Base-by-base conservation (phyloP, 92 coral and sea anemone genomes). In the Zoanthus sansibaricus region DNA sequence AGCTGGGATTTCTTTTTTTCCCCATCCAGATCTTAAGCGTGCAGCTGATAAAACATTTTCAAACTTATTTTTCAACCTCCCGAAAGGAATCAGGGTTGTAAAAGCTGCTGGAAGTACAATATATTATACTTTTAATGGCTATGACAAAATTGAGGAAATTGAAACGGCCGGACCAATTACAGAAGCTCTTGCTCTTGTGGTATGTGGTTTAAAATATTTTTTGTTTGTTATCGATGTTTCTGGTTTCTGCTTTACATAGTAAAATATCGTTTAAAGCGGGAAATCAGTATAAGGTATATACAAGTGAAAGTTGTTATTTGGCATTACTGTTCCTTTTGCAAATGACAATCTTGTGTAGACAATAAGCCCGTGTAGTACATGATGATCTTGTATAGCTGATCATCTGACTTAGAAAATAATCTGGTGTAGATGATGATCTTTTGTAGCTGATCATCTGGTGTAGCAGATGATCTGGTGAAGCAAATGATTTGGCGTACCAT, bases 161-260 rank as follows among this genome's bases (percentile, higher is more conserved):
- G 14, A 17, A 0, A 82, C 74, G 13, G 33, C 76, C 9, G 91
- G 91, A 73, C 91, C 88, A 59, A 83, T 58, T 8, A 88, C 91
- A n/a, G 88, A 88, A 68, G 76, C 87, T 16, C 88, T 88, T 47
- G 75, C 78, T 51, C 52, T 88, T 18, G 79, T 88, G 91, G 91
- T 80, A 87, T 21, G 82, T 84, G 5, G 33, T 13, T 20, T 21
- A 25, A 67, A 18, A 18, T 14, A 59, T 15, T 59, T 59, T 15
- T 59, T 59, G 55, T 49, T 49, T 49, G 10, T 48, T 48, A 5
- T 48, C 9, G 52, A 9, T 9, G 52, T 7, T 7, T 11, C 0
- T 49, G 55, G 6, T 49, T 49, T 7, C 1, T 11, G 55, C 55
- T 37, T 2, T 37, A 49, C 8, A 7, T 49, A 9, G 55, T 3